A percentile compares a stretch with the other conserved stretches of the same genome.
phyloP scores from a whole-genome alignment of 2,113 vertebrate species.

The Paramormyrops kingsleyae region DNA sequence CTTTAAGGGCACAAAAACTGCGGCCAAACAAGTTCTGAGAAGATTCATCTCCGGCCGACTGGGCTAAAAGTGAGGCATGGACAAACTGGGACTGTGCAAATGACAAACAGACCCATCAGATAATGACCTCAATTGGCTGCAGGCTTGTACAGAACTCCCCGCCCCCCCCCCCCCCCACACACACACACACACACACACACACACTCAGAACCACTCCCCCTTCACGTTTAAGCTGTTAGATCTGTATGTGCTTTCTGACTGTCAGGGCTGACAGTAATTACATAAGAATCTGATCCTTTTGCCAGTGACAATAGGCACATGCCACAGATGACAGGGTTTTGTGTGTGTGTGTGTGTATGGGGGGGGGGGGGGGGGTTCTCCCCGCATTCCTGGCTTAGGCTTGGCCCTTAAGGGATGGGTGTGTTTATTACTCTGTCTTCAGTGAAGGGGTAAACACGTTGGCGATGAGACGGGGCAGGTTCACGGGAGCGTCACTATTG shows the following conservation, averaged over 20 bases:
- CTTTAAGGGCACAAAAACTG: neutral
- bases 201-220: slow-evolving; percentile 22
- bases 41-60: neutral
- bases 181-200: slow-evolving; percentile 6
- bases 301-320: slow-evolving; percentile 43
- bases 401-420: neutral
- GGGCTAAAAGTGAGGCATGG: neutral
- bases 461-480: slow-evolving; percentile 12
- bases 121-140: slow-evolving; percentile 8
- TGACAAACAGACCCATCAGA: slow-evolving; percentile 7
- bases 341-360: neutral
- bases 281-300: slow-evolving; percentile 42
- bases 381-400: neutral
- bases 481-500: neutral
- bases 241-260: slow-evolving; percentile 32
- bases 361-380: neutral
- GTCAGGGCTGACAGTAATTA: slow-evolving; percentile 58
- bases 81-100: slow-evolving; percentile 19
- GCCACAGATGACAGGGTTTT: slow-evolving; percentile 19
- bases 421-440: slow-evolving; percentile 43
- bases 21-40: neutral
- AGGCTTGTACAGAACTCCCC: neutral
- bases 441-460: neutral
- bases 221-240: slow-evolving; percentile 13
- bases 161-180: neutral